phyloP scores from a whole-genome alignment of 2,888 invertebrate genomes.

The Bombylius major region DNA sequence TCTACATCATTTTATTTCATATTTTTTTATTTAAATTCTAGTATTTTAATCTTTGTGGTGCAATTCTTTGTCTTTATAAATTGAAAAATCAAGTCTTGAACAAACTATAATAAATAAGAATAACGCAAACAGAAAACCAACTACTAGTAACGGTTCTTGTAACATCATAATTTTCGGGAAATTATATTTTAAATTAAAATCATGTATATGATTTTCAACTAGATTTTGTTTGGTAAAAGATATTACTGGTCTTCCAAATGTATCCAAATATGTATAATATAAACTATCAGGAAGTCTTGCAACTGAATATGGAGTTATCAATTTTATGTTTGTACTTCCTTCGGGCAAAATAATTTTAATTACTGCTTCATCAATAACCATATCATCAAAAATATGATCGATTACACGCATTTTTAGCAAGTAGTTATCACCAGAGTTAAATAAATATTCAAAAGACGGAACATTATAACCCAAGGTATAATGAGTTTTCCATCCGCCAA shows the following conservation, averaged over 20 bases:
- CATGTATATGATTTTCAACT: slow-evolving; percentile 92
- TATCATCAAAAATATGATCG: slow-evolving; percentile 94
- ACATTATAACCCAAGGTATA: slow-evolving; percentile 96
- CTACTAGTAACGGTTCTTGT: slow-evolving; percentile 85
- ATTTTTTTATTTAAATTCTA: too few relatives aligned
- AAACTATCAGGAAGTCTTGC: slow-evolving; percentile 59
- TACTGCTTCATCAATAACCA: slow-evolving; percentile 80
- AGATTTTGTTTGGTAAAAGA: slow-evolving; percentile 69
- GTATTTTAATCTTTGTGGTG: slow-evolving; percentile 23
- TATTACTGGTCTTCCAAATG: slow-evolving; percentile 82
- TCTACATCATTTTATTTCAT: too few relatives aligned
- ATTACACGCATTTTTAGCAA: slow-evolving; percentile 85
- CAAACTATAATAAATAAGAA: slow-evolving; percentile 88
- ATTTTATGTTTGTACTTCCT: slow-evolving; percentile 68
- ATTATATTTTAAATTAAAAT: slow-evolving; percentile 79
- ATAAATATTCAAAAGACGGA: slow-evolving; percentile 93
- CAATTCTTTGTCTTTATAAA: slow-evolving; percentile 54
- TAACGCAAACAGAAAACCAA: slow-evolving; percentile 74
- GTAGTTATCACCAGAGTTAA: slow-evolving; percentile 63
- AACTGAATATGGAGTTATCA: slow-evolving; percentile 71
- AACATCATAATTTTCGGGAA: slow-evolving; percentile 78
- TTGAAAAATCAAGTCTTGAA: slow-evolving; percentile 92
- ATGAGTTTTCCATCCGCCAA: slow-evolving; percentile 98
- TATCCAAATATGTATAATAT: slow-evolving; percentile 90
- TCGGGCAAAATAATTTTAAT: slow-evolving; percentile 91